Evolutionary conservation across 1,140 invertebrate genomes (phyloP).

Genomic region (Matsumurasca onukii): DNA sequence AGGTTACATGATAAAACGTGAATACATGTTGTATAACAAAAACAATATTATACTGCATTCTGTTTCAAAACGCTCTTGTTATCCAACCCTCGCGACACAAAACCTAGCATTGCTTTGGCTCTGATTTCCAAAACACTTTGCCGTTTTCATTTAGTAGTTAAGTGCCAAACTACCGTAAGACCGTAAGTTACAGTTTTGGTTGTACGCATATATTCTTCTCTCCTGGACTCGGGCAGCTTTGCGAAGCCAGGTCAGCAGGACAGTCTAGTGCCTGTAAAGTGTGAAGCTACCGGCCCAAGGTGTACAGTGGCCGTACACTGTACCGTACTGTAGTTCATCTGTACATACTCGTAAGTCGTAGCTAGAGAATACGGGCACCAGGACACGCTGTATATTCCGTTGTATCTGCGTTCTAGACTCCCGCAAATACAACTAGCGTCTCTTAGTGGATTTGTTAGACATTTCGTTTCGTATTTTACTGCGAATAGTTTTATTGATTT

Average conservation of each 20-base stretch:
- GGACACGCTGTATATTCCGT: slow-evolving; percentile 18
- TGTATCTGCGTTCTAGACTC: slow-evolving; percentile 4
- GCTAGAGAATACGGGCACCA: neutral
- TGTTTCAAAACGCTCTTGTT: no score
- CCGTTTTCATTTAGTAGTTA: no score
- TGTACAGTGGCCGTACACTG: no score
- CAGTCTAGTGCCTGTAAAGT: neutral
- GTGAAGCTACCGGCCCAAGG: no score
- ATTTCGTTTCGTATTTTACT: slow-evolving; percentile 16
- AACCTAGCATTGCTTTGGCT: no score
- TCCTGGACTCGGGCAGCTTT: neutral
- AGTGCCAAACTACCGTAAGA: no score
- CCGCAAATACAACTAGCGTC: slow-evolving; percentile 11
- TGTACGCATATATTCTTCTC: neutral
- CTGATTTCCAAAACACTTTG: no score
- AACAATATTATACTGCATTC: no score
- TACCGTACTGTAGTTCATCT: no score
- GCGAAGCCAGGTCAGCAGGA: neutral
- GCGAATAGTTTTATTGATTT: slow-evolving; percentile 16
- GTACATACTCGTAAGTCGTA: neutral
- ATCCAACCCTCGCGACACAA: no score
- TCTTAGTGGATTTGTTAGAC: slow-evolving; percentile 18
- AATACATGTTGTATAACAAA: no score
- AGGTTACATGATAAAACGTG: no score
- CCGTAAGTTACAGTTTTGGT: neutral